Evolutionary conservation across 1,140 invertebrate genomes (phyloP).

Genomic region (Diuraphis noxia): DNA sequence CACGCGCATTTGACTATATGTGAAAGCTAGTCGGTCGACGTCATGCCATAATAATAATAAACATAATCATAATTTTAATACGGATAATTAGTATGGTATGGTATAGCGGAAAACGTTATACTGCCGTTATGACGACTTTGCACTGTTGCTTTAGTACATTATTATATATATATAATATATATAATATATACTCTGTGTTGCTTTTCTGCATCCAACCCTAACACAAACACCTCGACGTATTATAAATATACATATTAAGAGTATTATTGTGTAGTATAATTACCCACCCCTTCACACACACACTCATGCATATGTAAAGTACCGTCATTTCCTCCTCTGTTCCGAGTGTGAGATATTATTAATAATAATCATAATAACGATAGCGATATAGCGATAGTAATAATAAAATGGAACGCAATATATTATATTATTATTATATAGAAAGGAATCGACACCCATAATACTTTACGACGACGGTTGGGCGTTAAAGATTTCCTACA

Average conservation of each 20-base stretch:
- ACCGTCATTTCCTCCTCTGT: not conserved
- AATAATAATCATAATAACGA: not conserved
- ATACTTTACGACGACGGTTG: constrained; percentile 2
- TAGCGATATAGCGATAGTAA: not conserved
- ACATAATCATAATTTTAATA: not conserved
- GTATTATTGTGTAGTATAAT: not conserved
- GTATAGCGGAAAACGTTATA: not conserved
- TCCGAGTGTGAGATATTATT: not conserved
- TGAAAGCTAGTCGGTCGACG: not conserved
- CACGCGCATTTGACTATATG: not conserved
- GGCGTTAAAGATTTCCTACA: constrained; percentile 13
- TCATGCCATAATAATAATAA: not conserved
- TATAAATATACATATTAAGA: not conserved
- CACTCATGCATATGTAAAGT: not conserved
- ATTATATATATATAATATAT: not conserved
- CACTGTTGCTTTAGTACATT: not conserved
- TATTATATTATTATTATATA: not conserved
- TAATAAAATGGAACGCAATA: not conserved
- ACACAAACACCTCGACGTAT: not conserved
- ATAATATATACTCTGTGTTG: not conserved
- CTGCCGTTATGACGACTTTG: not conserved
- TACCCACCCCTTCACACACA: not conserved
- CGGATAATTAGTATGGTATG: not conserved
- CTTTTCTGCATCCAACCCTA: not conserved
- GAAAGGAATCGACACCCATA: not conserved